Percentiles rank a stretch among this genome's conserved stretches.
Evolutionary conservation across 2,797 vertebrate species (phyloP).

Genomic region (Smutsia temminckii): DNA sequence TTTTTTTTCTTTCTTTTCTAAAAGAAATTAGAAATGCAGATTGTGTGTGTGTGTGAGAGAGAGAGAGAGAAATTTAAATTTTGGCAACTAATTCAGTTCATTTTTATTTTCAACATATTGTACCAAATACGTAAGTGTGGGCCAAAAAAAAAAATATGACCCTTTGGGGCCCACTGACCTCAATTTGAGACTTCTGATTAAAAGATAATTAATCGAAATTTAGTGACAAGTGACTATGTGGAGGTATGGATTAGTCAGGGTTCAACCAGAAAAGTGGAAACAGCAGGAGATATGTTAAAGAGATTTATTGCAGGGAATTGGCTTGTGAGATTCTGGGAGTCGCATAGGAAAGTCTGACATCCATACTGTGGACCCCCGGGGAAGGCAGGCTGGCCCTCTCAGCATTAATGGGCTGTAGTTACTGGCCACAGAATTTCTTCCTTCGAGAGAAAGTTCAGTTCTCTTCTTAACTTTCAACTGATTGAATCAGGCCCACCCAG

Average conservation of each 20-base stretch:
- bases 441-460: neutral
- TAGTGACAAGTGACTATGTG: neutral
- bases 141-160: neutral
- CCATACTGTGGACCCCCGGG: neutral
- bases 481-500: neutral
- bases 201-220: neutral
- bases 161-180: neutral
- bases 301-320: neutral
- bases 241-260: neutral
- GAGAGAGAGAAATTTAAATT: neutral
- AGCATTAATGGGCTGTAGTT: no score
- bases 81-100: neutral
- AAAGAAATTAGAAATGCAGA: neutral
- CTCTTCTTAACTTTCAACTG: neutral
- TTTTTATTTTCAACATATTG: neutral
- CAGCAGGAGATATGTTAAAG: neutral
- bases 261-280: neutral
- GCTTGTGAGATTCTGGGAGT: neutral
- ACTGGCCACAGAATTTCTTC: neutral
- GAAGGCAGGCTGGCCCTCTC: neutral
- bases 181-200: neutral
- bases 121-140: neutral
- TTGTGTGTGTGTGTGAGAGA: neutral
- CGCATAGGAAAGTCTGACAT: neutral
- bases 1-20: constrained; percentile 6